phyloP scores from a whole-genome alignment of 2,888 invertebrate species.

The Augiades crinisus region DNA sequence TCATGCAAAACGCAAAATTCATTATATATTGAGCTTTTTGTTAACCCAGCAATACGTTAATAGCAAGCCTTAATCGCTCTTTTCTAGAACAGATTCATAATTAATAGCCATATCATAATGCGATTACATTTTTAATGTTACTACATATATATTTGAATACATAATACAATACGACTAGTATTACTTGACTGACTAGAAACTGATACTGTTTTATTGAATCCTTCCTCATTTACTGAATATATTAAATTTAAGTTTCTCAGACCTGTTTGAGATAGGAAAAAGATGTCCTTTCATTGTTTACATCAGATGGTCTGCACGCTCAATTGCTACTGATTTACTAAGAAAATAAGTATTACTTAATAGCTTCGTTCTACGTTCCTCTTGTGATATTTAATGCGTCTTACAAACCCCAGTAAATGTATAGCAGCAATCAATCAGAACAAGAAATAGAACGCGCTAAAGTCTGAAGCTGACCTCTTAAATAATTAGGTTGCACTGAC shows the following conservation, averaged over 20 bases:
- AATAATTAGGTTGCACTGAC: not conserved
- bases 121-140: not conserved
- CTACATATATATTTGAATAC: not conserved
- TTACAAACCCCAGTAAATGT: not conserved
- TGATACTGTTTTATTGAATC: no score
- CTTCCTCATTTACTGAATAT: no score
- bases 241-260: no score
- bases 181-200: no score
- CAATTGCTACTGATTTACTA: no score
- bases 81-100: conserved; percentile 12
- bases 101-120: conserved; percentile 4
- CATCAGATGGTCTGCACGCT: no score
- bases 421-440: not conserved
- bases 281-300: no score
- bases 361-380: not conserved
- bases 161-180: not conserved
- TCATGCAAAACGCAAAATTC: conserved; percentile 20
- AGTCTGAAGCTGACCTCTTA: not conserved
- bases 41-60: not conserved
- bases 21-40: conserved; percentile 3
- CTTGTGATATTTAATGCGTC: not conserved
- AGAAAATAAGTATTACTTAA: no score
- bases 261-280: no score
- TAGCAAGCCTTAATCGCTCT: not conserved
- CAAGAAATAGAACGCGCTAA: not conserved